phyloP scores from a whole-genome alignment of 1,140 invertebrate genomes.

The Chelonus insularis region DNA sequence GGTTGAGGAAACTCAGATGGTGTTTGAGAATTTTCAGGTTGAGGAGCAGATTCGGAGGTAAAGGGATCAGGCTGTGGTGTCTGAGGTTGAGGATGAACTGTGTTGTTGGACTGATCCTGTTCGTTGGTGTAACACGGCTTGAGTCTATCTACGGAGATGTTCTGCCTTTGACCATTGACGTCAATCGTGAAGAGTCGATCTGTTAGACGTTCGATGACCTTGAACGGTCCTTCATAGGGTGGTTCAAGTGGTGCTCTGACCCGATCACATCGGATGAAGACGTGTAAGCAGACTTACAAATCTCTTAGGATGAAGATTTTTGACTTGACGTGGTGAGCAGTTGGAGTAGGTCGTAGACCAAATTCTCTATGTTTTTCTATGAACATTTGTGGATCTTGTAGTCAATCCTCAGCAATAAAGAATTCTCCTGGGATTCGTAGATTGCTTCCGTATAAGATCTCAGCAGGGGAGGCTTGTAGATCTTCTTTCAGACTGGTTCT shows the following conservation, averaged over 20 bases:
- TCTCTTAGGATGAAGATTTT: constrained; percentile 5
- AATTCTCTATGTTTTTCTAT: constrained; percentile 22
- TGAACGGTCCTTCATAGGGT: constrained; percentile 35
- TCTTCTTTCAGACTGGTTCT: constrained; percentile 32
- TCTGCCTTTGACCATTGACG: constrained; percentile 3
- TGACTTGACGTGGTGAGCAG: constrained; percentile 29
- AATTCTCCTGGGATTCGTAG: constrained; percentile 45
- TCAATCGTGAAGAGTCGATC: constrained; percentile 31
- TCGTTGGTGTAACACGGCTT: constrained; percentile 14
- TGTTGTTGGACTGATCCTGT: no score
- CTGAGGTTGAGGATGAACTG: no score
- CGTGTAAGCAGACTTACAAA: constrained; percentile 23
- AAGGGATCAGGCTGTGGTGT: no score
- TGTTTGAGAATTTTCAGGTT: no score
- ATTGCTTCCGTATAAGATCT: constrained; percentile 40
- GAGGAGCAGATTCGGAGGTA: no score
- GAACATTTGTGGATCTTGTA: constrained; percentile 19
- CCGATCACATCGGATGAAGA: constrained; percentile 13
- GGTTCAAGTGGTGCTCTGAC: constrained; percentile 34
- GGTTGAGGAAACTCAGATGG: no score
- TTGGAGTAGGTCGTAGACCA: constrained; percentile 26
- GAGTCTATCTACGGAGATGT: constrained; percentile 2
- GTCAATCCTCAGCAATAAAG: constrained; percentile 23
- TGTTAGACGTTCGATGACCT: constrained; percentile 26
- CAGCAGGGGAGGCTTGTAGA: constrained; percentile 39